A percentile compares a stretch with the other conserved stretches of the same genome.
These are phyloP conservation scores for Heliconius congener DNA, from an alignment of 1,140 invertebrate genomes.

Conservation along the genomic window DNA sequence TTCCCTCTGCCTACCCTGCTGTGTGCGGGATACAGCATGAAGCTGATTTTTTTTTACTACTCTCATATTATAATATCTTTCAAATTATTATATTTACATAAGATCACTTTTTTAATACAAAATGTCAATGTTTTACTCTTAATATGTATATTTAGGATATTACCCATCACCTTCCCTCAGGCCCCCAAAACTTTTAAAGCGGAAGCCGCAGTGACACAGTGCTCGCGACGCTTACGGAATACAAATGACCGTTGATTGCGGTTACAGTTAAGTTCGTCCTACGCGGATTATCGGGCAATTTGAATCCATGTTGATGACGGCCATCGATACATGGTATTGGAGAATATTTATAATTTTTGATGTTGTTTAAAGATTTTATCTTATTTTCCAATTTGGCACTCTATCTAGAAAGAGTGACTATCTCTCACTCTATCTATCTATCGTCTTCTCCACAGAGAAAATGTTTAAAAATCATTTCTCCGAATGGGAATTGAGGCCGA, in stretches of 20 bases:
- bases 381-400: not conserved
- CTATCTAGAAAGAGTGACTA: too few relatives aligned
- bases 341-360: not conserved
- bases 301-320: not conserved
- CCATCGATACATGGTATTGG: not conserved
- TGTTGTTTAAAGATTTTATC: not conserved
- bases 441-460: too few relatives aligned
- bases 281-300: slow-evolving; percentile 36
- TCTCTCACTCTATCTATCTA: too few relatives aligned
- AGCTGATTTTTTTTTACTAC: too few relatives aligned
- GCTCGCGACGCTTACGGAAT: slow-evolving; percentile 42
- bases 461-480: too few relatives aligned
- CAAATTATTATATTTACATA: too few relatives aligned
- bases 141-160: not conserved
- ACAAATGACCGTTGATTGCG: slow-evolving; percentile 48
- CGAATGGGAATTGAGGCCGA: too few relatives aligned
- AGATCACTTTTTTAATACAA: not conserved
- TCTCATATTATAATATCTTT: too few relatives aligned
- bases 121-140: not conserved
- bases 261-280: slow-evolving; percentile 50
- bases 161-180: not conserved
- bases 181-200: not conserved
- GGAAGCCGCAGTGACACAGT: slow-evolving; percentile 34
- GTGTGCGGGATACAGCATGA: too few relatives aligned
- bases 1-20: too few relatives aligned